Conservation (phyloP, 1,140 invertebrate species). For the Drosophila sechellia region DNA sequence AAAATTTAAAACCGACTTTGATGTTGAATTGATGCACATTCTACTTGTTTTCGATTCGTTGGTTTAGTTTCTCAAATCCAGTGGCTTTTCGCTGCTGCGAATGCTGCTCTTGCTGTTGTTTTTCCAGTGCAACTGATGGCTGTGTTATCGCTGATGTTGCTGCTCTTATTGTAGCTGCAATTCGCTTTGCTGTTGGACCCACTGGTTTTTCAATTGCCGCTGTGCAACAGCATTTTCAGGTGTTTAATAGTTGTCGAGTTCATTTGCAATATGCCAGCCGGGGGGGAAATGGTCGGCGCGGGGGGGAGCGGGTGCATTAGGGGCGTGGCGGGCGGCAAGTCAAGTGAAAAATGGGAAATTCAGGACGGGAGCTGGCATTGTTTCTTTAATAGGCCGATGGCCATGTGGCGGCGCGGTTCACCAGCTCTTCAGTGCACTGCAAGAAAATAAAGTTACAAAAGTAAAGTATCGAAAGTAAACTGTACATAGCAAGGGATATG, state of each 20-base stretch:
- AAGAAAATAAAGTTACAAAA: not conserved
- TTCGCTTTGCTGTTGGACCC: slow-evolving; percentile 1
- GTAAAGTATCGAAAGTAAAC: too few relatives aligned
- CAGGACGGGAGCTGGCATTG: slow-evolving; percentile 31
- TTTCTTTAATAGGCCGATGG: slow-evolving; percentile 47
- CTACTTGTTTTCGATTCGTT: not conserved
- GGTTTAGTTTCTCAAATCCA: not conserved
- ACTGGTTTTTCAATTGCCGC: slow-evolving; percentile 1
- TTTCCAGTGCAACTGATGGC: slow-evolving; percentile 9
- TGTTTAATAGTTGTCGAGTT: slow-evolving; percentile 42
- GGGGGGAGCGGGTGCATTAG: not conserved
- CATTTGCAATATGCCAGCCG: slow-evolving; percentile 27
- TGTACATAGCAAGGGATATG: too few relatives aligned
- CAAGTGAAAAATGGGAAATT: slow-evolving; percentile 34
- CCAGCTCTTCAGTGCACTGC: not conserved
- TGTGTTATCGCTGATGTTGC: slow-evolving; percentile 20
- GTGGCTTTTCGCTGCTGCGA: not conserved
- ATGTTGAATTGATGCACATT: not conserved
- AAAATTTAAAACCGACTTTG: too few relatives aligned
- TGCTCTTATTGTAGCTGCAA: slow-evolving; percentile 4
- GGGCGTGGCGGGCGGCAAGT: slow-evolving; percentile 10
- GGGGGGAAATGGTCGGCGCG: not conserved
- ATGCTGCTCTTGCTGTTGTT: not conserved
- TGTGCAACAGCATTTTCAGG: slow-evolving; percentile 34
- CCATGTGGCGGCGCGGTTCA: slow-evolving; percentile 21